Base-by-base conservation (phyloP, 2,113 vertebrate genomes). In the Chlamydotis undulata region DNA sequence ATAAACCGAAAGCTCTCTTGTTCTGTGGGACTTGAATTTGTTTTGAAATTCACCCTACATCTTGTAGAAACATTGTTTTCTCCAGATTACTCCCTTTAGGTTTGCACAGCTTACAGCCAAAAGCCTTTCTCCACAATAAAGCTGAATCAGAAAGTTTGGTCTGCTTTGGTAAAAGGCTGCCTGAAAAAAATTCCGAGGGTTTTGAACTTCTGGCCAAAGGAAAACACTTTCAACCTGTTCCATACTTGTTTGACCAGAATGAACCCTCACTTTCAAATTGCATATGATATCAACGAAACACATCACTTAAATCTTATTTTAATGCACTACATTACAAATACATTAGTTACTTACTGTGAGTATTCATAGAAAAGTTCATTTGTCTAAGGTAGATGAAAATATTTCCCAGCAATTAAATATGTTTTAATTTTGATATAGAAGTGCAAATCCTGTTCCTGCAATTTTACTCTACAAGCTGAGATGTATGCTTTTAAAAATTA, bases 391-490 rank as follows among this genome's bases (percentile, higher is more conserved):
- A 45, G 37, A 88, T 87, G 35, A 85, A 92, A 96, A 86, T 90
- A 88, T 86, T 95, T 87, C 15, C 8, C 21, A 47, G 37, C 19
- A 39, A 75, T 76, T 89, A 93, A 74, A 75, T 57, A 64, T 3
- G 71, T 79, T 73, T 93, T 57, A 75, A 68, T 84, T 95, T 91
- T 78, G 18, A 76, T 68, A 33, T 16, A 86, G n/a, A 93, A 90
- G 19, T 35, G 17, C 5, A 85, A 90, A 67, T 53, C 83, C 37
- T 80, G 3, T 84, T 90, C n/a, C 59, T 74, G 61, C 15, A 63
- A 71, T 24, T 89, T 96, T 81, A 64, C 21, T 79, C 29, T 80
- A 75, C 39, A 83, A 76, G 41, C 39, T 59, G 70, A 90, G 26
- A 60, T 0, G 2, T 83, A 67, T 61, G 61, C 33, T 75, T 82